Evolutionary conservation across 2,888 invertebrate species (phyloP).

Genomic region (Cheilosia impressa): DNA sequence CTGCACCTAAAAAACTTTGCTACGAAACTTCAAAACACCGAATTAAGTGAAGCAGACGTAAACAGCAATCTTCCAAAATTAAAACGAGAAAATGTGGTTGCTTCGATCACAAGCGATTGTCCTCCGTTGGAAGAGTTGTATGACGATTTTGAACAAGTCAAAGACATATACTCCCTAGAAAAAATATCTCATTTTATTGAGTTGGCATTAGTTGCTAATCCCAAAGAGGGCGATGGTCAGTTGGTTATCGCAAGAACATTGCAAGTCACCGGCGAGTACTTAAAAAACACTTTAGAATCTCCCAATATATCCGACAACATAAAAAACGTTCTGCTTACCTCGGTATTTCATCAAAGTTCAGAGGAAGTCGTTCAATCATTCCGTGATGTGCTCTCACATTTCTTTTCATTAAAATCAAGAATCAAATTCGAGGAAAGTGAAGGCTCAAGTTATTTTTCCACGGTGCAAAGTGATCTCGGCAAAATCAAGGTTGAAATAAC

Average conservation of each 20-base stretch:
- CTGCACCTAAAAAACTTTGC: conserved; percentile 33
- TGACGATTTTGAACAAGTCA: conserved; percentile 71
- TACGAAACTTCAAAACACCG: conserved; percentile 7
- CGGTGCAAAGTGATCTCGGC: neutral
- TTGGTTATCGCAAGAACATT: conserved; percentile 74
- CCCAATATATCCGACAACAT: conserved; percentile 74
- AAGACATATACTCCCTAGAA: conserved; percentile 74
- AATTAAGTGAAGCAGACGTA: neutral
- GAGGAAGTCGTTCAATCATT: conserved; percentile 29
- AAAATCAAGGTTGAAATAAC: neutral
- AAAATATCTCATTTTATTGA: conserved; percentile 70
- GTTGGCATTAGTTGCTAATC: conserved; percentile 12
- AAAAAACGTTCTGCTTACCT: conserved; percentile 20
- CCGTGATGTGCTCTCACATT: conserved; percentile 16
- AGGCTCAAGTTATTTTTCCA: neutral
- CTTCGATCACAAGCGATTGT: neutral
- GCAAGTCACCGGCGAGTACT: conserved; percentile 76
- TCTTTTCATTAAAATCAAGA: neutral
- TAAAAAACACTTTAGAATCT: conserved; percentile 77
- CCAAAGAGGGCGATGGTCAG: conserved; percentile 50
- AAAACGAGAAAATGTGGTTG: conserved; percentile 4
- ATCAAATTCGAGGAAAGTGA: neutral
- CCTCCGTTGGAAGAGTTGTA: conserved; percentile 73
- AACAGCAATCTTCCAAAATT: conserved; percentile 2
- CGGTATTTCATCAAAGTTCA: neutral